phyloP scores from a whole-genome alignment of 2,797 vertebrate species.

The Apodemus agrarius region DNA sequence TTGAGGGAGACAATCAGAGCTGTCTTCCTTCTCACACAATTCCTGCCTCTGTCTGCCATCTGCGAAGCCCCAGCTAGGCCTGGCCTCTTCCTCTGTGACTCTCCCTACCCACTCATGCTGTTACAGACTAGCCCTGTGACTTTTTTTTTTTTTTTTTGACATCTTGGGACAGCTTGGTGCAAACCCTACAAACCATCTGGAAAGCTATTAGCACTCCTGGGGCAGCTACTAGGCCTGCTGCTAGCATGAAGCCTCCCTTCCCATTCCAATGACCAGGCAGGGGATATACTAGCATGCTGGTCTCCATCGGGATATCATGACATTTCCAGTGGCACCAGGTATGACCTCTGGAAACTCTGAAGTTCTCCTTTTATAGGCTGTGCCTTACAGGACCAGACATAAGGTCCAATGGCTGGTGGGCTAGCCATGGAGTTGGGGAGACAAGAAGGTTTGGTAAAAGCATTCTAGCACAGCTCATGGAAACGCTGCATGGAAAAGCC shows the following conservation, averaged over 20 bases:
- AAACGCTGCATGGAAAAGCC: neutral
- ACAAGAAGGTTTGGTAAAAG: rapidly evolving
- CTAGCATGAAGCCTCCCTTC: neutral
- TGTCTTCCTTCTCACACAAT: neutral
- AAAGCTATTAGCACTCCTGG: neutral
- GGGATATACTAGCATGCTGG: neutral
- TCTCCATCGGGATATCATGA: neutral
- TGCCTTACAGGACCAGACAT: neutral
- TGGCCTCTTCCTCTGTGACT: rapidly evolving
- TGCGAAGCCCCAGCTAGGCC: neutral
- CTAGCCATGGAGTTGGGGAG: neutral
- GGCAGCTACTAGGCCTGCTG: no score
- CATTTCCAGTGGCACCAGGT: neutral
- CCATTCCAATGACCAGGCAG: neutral
- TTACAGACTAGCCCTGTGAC: neutral
- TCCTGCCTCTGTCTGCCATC: rapidly evolving
- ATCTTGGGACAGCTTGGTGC: neutral
- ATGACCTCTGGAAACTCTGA: neutral
- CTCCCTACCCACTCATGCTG: rapidly evolving
- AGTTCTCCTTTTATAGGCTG: neutral
- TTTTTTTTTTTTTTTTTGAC: neutral
- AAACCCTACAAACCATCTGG: neutral
- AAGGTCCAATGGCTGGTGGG: neutral
- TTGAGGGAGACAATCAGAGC: neutral
- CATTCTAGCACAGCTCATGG: neutral